These are phyloP conservation scores for Ranitomeya variabilis DNA, from an alignment of 2,113 vertebrate species.

Conservation along the genomic window DNA sequence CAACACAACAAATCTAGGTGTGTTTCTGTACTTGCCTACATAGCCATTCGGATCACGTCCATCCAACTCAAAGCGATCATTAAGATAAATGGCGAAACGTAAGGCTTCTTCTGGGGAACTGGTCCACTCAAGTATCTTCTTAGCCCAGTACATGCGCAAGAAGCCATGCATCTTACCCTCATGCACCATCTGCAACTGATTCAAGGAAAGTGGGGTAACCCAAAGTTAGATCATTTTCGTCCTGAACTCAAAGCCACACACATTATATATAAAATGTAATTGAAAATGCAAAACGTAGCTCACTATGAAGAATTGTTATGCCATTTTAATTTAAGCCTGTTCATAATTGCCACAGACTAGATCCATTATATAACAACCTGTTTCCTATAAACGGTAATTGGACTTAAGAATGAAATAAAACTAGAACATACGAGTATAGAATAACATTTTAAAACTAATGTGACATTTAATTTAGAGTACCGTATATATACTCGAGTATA, in stretches of 20 bases:
- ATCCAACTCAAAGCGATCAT: constrained; percentile 79
- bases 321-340: too few relatives aligned
- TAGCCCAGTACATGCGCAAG: constrained; percentile 92
- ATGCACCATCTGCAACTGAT: constrained; percentile 77
- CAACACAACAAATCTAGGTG: neutral
- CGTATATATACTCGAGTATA: too few relatives aligned
- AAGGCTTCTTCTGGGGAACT: constrained; percentile 82
- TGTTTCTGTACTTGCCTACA: constrained; percentile 69
- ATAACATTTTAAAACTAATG: too few relatives aligned
- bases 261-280: neutral
- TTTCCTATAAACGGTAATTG: too few relatives aligned
- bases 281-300: too few relatives aligned
- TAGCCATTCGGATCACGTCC: constrained; percentile 84
- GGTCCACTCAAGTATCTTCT: constrained; percentile 92
- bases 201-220: neutral
- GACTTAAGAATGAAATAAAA: too few relatives aligned
- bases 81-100: constrained; percentile 81
- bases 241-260: neutral
- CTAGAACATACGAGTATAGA: too few relatives aligned
- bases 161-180: constrained; percentile 91
- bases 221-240: neutral
- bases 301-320: too few relatives aligned
- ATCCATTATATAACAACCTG: too few relatives aligned
- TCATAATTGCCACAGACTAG: too few relatives aligned
- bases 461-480: too few relatives aligned